Base-by-base conservation (phyloP, 1,140 invertebrate genomes). In the Calycopis cecrops region DNA sequence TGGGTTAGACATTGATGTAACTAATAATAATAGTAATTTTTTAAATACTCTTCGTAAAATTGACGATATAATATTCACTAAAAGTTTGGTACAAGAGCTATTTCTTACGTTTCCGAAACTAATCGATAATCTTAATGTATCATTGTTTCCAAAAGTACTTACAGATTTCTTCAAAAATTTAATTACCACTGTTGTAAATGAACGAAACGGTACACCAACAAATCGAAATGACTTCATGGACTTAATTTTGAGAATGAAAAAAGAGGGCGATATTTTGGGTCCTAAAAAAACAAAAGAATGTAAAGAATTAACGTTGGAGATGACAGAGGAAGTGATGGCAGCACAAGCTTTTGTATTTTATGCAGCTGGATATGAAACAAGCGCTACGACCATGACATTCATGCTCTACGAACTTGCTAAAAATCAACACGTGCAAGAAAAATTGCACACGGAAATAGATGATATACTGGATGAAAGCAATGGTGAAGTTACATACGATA, bases 1-100 rank as follows among this genome's bases (percentile, higher is more conserved):
- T 61, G 91, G 91, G 10, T 56, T 91, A 9, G 82, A 90, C 42
- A 85, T 87, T 28, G 88, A 91, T 59, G 53, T 37, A 11, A 40
- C 40, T 28, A 33, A 17, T 11, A 33, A 48, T 3, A 18, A 59
- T 35, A 51, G 68, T 8, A 53, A 37, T 16, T 48, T 59, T 35
- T n/a, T 59, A 4, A 18, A 63, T 3, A 57, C 63, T 0, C 59
- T 71, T 8, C 28, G 65, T 33, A 37, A 62, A 34, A 74, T 35
- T 53, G 85, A 58, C 16, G 48, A 60, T 3, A 11, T 65, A 0
- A 54, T 68, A 7, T 69, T 71, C 9, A 40, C 42, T 10, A 34
- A 35, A 6, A 62, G 28, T 28, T 69, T 55, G 4, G 40, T 52
- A 2, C 14, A 21, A 11, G 74, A 76, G 57, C 44, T 74, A 1